Conservation (phyloP, 2,113 vertebrate species). For the Misgurnus mizolepis region DNA sequence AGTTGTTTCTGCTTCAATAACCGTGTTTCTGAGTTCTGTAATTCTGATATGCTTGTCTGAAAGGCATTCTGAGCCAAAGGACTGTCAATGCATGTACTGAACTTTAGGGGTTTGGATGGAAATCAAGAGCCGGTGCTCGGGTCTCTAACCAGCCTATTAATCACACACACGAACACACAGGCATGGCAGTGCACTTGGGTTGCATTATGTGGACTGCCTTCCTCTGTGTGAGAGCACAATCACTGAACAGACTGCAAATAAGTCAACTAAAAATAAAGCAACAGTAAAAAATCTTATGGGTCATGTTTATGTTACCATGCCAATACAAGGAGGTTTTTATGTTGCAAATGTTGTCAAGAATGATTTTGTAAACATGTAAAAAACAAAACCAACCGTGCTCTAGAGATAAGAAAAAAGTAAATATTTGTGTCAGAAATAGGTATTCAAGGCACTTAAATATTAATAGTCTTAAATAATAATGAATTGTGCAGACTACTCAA, state of each 20-base stretch:
- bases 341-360: background rate
- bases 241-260: slow-evolving; percentile 16
- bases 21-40: too few species aligned
- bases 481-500: too few species aligned
- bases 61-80: slow-evolving; percentile 13
- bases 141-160: slow-evolving; percentile 27
- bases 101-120: slow-evolving; percentile 24
- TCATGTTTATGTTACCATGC: background rate
- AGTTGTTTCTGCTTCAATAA: background rate
- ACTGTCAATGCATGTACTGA: slow-evolving; percentile 4
- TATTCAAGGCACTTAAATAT: too few species aligned
- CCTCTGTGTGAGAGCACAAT: slow-evolving; percentile 23
- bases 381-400: too few species aligned
- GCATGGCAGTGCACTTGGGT: slow-evolving; percentile 28
- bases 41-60: background rate
- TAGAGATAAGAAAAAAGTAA: too few species aligned
- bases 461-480: too few species aligned
- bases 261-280: slow-evolving; percentile 2
- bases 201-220: slow-evolving; percentile 35
- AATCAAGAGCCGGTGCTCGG: slow-evolving; percentile 12
- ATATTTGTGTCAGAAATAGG: too few species aligned
- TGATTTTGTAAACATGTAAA: too few species aligned
- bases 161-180: slow-evolving; percentile 29
- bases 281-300: background rate
- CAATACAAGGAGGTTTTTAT: background rate